Base-by-base conservation (phyloP, 2,113 vertebrate species). In the Nesogale talazaci region DNA sequence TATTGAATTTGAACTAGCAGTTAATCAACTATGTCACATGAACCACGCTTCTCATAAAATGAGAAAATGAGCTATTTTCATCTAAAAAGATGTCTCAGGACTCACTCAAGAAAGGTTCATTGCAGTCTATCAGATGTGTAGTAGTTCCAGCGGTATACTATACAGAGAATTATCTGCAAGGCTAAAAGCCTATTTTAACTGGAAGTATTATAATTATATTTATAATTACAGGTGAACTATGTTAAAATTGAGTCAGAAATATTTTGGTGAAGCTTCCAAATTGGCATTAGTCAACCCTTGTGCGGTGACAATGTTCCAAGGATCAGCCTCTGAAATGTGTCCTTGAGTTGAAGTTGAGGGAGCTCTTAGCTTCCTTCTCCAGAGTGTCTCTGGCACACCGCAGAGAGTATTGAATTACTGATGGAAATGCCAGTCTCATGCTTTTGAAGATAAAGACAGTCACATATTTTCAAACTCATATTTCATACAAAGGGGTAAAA, bases 401-500 rank as follows among this genome's bases (percentile, higher is more conserved):
- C 34, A 89, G 16, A 52, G 14, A 25, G 6, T 84, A 34, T 67
- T 92, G 61, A 65, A 65, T 82, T 92, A 46, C 40, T 91, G 46
- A 85, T 61, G 93, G 81, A 80, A 95, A 61, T 86, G 23, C 36
- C 69, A 92, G 38, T 78, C 57, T 82, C 46, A 31, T 87, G 78
- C 92, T 86, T 93, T 91, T 57, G 42, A 92, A 92, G 46, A 84
- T 81, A 89, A 94, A 78, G 40, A 67, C 17, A 86, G 42, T 31
- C 11, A 40, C 78, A 20, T 90, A 93, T 84, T 89, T 95, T 93
- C 77, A 75, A 70, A 85, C 40, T 94, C 46, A 7, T 76, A 91
- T 91, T 93, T 95, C 89, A 93, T 65, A 86, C n/a, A 89, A 77
- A 83, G 25, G 20, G 6, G 4, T 84, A 27, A 88, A 57, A 72